Evolutionary conservation across 2,888 invertebrate species (phyloP), one percentile per base, ranked within the genome.

Genomic region (Harmothoe impar): DNA sequence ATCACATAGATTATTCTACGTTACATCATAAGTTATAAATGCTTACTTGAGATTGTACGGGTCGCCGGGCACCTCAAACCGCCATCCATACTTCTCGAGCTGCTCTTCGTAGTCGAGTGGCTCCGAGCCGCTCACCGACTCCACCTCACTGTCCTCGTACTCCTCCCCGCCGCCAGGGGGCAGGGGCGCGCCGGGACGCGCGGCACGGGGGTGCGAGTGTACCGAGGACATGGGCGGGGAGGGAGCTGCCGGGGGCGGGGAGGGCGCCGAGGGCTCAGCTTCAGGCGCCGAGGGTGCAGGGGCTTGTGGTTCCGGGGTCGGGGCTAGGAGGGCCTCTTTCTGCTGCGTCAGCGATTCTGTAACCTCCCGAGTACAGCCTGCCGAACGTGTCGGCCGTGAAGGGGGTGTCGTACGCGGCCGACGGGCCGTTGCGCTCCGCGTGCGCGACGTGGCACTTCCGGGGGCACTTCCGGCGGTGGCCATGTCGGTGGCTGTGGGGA

Each of bases 41-140:
- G 43, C 94, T 93, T 93, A 95, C 95, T 95, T 95, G 33, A 95
- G 89, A 90, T 93, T 92, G n/a, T 94, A 92, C 5, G 95, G 95
- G 91, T 95, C 94, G 0, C 95, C 95, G 29, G 94, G 95, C 0
- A 95, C 93, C 90, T 95, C 94, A 92, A 94, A 93, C 90, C 94
- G 92, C 95, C 95, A 95, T 20, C 95, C 95, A 91, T 94, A 93
- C 90, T 93, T 94, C 78, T 93, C 93, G 90, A 93, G 91, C 84
- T 94, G 92, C 56, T 91, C 91, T 25, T 94, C 93, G 89, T 94
- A 95, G 84, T 92, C 91, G 17, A 93, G 92, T n/a, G 92, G 90
- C 23, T 29, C 72, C 0, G 89, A 51, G n/a, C 23, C 7, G n/a
- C 25, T 51, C 51, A 51, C 77, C 31, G 91, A 17, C 89, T 86